Evolutionary conservation across 2,888 invertebrate species (phyloP).

Genomic region (Eumacrocentrus americanus): DNA sequence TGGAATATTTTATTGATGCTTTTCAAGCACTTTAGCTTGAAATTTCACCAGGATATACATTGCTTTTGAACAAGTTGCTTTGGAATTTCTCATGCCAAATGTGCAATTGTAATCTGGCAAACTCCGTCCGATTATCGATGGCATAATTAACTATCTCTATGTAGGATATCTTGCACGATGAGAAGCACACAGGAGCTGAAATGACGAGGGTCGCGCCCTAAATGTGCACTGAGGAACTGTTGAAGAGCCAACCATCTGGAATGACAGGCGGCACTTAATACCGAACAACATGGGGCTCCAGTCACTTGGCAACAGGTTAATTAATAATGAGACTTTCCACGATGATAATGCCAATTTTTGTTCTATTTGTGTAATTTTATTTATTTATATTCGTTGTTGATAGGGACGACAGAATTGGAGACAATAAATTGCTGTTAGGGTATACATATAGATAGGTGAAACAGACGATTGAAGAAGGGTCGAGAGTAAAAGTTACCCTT

Average conservation of each 20-base stretch:
- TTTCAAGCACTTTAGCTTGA: not conserved
- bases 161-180: not conserved
- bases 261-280: conserved; percentile 25
- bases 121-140: conserved; percentile 12
- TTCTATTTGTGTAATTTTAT: too few species aligned
- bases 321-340: conserved; percentile 5
- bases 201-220: conserved; percentile 24
- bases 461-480: not conserved
- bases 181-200: conserved; percentile 3
- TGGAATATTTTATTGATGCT: not conserved
- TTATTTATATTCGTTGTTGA: too few species aligned
- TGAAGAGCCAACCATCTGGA: conserved; percentile 22
- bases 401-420: too few species aligned
- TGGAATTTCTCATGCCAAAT: too few species aligned
- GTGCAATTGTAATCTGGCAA: not conserved
- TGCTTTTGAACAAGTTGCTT: too few species aligned
- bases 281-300: not conserved
- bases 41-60: too few species aligned
- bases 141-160: conserved; percentile 21
- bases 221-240: conserved; percentile 9
- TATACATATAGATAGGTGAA: not conserved
- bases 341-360: too few species aligned
- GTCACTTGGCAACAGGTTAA: conserved; percentile 16
- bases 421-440: too few species aligned
- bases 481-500: conserved; percentile 16